A percentile compares a stretch with the other conserved stretches of the same genome.
Conservation (phyloP, 2,888 invertebrate genomes). For the Carcina quercana region DNA sequence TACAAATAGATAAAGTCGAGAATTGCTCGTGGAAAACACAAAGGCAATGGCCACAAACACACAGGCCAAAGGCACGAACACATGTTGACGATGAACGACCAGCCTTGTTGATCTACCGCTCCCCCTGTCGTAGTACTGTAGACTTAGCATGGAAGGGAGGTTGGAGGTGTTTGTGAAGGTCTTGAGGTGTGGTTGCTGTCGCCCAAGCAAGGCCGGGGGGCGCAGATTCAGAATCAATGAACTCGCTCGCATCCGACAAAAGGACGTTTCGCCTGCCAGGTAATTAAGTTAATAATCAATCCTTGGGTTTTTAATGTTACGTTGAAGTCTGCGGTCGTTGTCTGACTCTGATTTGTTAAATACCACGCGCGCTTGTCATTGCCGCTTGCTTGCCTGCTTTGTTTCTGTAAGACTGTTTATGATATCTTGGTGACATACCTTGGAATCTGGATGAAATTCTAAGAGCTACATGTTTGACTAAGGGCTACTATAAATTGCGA, state of each 20-base stretch:
- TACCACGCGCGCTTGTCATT: no score
- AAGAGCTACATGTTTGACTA: no score
- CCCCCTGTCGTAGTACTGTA: conserved; percentile 21
- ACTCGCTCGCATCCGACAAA: conserved; percentile 68
- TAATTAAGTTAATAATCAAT: conserved; percentile 69
- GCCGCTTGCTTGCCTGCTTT: no score
- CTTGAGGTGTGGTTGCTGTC: conserved; percentile 34
- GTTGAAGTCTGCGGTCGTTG: no score
- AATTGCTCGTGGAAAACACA: conserved; percentile 27
- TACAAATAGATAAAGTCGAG: conserved; percentile 27
- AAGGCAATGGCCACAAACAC: conserved; percentile 37
- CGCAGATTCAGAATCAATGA: conserved; percentile 69
- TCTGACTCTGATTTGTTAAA: no score
- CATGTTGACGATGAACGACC: conserved; percentile 51
- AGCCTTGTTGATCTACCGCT: conserved; percentile 32
- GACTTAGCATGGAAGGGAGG: conserved; percentile 17
- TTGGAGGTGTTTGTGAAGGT: conserved; percentile 24
- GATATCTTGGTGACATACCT: no score
- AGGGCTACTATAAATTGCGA: no score
- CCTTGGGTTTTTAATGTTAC: no score
- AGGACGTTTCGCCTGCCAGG: conserved; percentile 65
- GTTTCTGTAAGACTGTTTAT: no score
- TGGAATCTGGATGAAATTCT: no score
- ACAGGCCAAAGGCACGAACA: conserved; percentile 65
- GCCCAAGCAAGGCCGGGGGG: conserved; percentile 50